These are phyloP conservation scores for Cossypha heuglini DNA, from an alignment of 2,797 vertebrate species.

Conservation along the genomic window DNA sequence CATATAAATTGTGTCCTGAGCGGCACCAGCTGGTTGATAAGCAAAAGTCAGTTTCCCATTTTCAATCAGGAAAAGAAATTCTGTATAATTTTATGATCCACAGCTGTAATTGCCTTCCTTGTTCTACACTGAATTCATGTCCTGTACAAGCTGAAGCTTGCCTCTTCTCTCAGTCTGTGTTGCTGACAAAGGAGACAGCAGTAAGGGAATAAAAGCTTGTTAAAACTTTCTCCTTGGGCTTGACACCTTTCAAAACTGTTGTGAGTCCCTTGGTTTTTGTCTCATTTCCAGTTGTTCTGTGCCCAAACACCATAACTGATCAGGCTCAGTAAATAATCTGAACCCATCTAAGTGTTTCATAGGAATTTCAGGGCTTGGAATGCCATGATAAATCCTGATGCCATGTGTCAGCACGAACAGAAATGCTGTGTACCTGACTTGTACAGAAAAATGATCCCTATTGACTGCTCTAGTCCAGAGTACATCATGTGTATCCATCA, in stretches of 20 bases:
- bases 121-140: not conserved
- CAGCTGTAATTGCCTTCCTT: not conserved
- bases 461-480: not conserved
- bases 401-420: not conserved
- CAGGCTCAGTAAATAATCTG: not conserved
- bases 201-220: not conserved
- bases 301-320: not conserved
- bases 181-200: not conserved
- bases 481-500: not conserved
- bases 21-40: not conserved
- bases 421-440: not conserved
- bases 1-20: not conserved
- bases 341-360: not conserved
- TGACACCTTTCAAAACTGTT: not conserved
- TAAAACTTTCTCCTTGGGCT: not conserved
- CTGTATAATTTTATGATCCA: not conserved
- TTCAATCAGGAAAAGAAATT: not conserved
- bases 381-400: not conserved
- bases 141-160: not conserved
- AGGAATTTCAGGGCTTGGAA: not conserved
- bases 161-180: not conserved
- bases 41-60: not conserved
- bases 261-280: rapidly evolving
- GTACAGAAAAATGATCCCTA: not conserved
- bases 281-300: not conserved